Percentiles rank a stretch among this genome's conserved stretches.
Evolutionary conservation across 2,888 invertebrate genomes (phyloP).

Genomic region (Philhelius pedissequus): DNA sequence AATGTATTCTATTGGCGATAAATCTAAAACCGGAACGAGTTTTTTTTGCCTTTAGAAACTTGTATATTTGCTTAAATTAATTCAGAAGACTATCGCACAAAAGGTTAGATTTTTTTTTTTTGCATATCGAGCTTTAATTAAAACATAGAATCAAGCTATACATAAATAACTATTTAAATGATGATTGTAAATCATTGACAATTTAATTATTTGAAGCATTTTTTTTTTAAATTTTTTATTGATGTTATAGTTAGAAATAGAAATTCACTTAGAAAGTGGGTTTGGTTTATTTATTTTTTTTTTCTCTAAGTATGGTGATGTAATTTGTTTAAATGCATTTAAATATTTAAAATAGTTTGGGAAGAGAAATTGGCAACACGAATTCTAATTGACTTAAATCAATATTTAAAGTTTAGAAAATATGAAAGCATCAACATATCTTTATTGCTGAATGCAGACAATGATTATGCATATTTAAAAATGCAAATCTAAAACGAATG

Average conservation of each 20-base stretch:
- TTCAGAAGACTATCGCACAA: constrained; percentile 6
- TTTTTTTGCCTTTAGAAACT: constrained; percentile 13
- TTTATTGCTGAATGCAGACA: too few relatives aligned
- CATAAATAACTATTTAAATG: background rate
- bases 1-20: constrained; percentile 32
- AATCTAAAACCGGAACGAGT: constrained; percentile 54
- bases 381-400: background rate
- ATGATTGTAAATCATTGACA: constrained; percentile 6
- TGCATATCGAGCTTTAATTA: constrained; percentile 5
- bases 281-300: background rate
- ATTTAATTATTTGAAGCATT: background rate
- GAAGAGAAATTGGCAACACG: background rate
- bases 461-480: too few relatives aligned
- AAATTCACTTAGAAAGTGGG: constrained; percentile 7
- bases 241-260: background rate
- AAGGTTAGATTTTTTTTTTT: constrained; percentile 5
- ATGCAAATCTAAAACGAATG: too few relatives aligned
- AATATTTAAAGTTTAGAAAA: background rate
- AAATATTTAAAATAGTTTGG: background rate
- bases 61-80: constrained; percentile 7
- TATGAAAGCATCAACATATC: too few relatives aligned
- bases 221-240: background rate
- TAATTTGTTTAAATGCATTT: background rate
- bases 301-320: background rate
- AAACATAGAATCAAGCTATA: background rate